Base-by-base conservation (phyloP, 2,113 vertebrate species). In the Theristicus caerulescens region DNA sequence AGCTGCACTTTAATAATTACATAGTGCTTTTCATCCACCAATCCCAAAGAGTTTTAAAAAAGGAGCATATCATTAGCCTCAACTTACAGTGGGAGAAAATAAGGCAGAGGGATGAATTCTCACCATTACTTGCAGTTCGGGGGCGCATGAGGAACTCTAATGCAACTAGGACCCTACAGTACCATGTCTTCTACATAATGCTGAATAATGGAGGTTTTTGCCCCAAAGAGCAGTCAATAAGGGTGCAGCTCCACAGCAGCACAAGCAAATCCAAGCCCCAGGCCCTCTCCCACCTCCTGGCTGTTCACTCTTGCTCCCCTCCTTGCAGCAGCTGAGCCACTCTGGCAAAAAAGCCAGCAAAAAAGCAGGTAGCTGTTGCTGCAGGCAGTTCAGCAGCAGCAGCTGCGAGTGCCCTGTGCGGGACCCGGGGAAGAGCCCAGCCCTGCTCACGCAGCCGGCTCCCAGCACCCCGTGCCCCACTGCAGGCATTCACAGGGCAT, bases 1-100 rank as follows among this genome's bases (percentile, higher is more conserved):
- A 92, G 82, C 91, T 88, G 38, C 71, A 74, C 66, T 94, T 91
- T 25, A 83, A 73, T 94, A 95, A 96, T 93, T 80, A 91, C 58
- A 90, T 18, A 66, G 38, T 17, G 51, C 74, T 96, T 96, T 93
- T 94, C 91, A 96, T 80, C 66, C 89, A 80, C 18, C 0, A 0
- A 73, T 70, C 94, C 86, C 84, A 36, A 90, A 73, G 55, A 95
- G 57, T 61, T 91, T 94, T 84, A 76, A 62, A 96, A 81, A 85
- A 81, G 54, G 49, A 95, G 51, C 21, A 1, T 70, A 83, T 81
- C 76, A 92, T 94, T 93, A 96, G 71, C 65, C 71, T 55, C 73
- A 72, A 17, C 81, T 65, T 44, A 80, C 36, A 91, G 49, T 6
- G 22, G 58, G 67, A 90, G 66, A 82, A 93, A 90, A 93, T 44